phyloP scores from a whole-genome alignment of 2,113 vertebrate species.

The Anas platyrhynchos region DNA sequence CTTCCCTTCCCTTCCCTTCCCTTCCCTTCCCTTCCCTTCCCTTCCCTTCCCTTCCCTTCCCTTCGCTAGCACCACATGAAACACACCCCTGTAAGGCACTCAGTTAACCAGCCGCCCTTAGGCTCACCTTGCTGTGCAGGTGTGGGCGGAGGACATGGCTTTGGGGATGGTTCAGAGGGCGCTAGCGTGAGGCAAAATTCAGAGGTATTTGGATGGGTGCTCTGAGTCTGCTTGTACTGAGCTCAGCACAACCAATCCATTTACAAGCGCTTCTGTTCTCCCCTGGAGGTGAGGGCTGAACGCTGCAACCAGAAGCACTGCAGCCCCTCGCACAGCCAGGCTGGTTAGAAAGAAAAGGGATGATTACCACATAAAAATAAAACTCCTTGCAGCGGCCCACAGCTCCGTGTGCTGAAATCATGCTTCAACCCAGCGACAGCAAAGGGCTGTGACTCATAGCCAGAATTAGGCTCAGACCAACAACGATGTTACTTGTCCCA shows the following conservation, averaged over 20 bases:
- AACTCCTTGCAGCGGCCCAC: not conserved
- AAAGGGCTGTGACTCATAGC: conserved; percentile 5
- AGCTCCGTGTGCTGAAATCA: not conserved
- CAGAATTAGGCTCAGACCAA: not conserved
- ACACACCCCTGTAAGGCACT: too few species aligned
- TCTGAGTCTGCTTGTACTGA: not conserved
- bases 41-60: not conserved
- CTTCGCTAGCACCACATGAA: too few species aligned
- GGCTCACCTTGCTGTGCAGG: not conserved
- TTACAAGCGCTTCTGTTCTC: not conserved
- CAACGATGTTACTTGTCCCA: not conserved
- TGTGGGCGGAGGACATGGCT: accelerated
- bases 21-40: not conserved
- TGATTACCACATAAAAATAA: not conserved
- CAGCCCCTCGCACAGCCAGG: not conserved
- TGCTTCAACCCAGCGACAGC: not conserved
- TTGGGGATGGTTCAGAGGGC: not conserved
- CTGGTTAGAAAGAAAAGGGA: not conserved
- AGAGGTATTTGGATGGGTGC: not conserved
- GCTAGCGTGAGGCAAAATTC: not conserved
- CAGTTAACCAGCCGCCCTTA: not conserved
- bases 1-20: not conserved
- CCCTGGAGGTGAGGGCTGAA: conserved; percentile 6
- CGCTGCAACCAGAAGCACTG: not conserved
- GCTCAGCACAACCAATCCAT: not conserved